Percentiles rank a stretch among this genome's conserved stretches.
Conservation (phyloP, 2,113 vertebrate genomes). For the Tursiops truncatus region DNA sequence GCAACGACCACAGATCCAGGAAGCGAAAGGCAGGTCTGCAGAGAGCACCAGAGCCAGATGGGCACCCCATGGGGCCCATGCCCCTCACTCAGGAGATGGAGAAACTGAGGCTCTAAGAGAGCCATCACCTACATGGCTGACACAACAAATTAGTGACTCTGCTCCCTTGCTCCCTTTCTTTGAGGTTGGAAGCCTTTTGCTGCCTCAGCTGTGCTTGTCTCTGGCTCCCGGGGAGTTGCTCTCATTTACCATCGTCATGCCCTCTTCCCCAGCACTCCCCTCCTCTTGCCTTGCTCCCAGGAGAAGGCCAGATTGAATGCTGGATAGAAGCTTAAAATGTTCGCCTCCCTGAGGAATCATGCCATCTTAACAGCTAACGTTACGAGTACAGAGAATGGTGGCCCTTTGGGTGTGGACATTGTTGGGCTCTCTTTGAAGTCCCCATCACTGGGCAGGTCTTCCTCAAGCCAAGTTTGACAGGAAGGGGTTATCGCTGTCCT, state of each 20-base stretch:
- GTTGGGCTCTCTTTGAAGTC: neutral
- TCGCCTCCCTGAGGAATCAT: neutral
- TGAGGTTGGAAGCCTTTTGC: neutral
- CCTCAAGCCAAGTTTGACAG: neutral
- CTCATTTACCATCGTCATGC: fast-evolving
- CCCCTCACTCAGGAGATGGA: neutral
- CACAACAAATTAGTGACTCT: neutral
- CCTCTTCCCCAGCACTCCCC: neutral
- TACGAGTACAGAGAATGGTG: too few relatives aligned
- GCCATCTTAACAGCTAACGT: neutral
- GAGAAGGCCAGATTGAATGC: neutral
- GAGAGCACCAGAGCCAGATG: neutral
- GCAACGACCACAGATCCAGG: neutral
- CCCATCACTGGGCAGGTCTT: neutral
- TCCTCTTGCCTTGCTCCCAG: neutral
- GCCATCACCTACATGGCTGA: neutral
- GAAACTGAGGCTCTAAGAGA: neutral
- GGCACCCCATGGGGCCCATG: neutral
- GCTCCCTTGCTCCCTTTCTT: neutral
- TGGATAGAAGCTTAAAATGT: neutral
- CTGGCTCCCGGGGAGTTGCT: neutral
- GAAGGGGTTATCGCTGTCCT: neutral
- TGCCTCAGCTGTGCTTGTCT: neutral
- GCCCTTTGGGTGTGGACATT: neutral
- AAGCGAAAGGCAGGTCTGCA: neutral